Evolutionary conservation across 92 coral and sea anemone genomes (phyloP).

Genomic region (Actinostola sp.): DNA sequence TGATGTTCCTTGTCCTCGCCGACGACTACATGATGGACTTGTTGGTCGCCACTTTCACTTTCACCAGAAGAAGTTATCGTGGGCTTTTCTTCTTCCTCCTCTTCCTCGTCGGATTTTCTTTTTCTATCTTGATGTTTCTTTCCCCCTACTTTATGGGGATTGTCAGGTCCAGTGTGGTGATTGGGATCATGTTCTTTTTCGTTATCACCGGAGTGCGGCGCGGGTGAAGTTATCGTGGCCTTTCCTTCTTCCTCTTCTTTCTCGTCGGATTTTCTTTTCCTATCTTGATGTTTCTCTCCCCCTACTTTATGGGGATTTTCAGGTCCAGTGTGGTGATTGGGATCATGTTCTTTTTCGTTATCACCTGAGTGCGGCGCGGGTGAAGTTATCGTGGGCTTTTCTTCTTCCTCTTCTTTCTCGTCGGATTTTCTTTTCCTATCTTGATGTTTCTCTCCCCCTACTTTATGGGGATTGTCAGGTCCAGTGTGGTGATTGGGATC

Average conservation of each 20-base stretch:
- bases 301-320: constrained; percentile 3
- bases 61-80: constrained; percentile 12
- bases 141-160: constrained; percentile 9
- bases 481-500: neutral
- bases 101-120: neutral
- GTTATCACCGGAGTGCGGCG: constrained; percentile 1
- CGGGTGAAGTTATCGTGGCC: neutral
- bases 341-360: neutral
- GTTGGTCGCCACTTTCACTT: constrained; percentile 1
- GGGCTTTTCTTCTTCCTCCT: neutral
- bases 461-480: constrained; percentile 8
- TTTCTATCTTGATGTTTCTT: neutral
- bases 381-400: too few relatives aligned
- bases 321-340: neutral
- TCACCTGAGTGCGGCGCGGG: neutral
- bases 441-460: neutral
- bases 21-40: constrained; percentile 5
- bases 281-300: too few relatives aligned
- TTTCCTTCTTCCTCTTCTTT: neutral
- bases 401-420: neutral
- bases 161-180: neutral
- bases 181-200: neutral
- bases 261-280: neutral
- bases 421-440: neutral
- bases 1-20: neutral